phyloP scores from a whole-genome alignment of 2,888 invertebrate species.

The Geophilus truncorum region DNA sequence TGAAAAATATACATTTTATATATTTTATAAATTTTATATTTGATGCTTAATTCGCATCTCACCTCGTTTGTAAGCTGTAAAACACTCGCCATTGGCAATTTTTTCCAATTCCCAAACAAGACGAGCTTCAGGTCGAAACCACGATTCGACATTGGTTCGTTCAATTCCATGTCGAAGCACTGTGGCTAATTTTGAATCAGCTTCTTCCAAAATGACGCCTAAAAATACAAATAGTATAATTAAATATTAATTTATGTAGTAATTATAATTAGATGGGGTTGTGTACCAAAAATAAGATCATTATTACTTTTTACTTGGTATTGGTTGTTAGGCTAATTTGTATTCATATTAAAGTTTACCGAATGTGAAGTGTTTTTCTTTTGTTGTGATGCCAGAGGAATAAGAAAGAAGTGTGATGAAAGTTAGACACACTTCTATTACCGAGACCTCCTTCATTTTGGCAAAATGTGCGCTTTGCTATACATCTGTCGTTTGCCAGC shows the following conservation, averaged over 20 bases:
- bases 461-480: neutral
- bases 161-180: constrained; percentile 46
- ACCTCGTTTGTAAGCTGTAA: constrained; percentile 48
- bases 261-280: no score
- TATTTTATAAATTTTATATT: neutral
- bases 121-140: constrained; percentile 43
- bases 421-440: neutral
- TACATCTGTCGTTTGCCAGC: neutral
- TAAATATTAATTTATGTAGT: no score
- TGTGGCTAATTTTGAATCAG: constrained; percentile 41
- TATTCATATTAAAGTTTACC: no score
- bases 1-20: neutral
- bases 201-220: neutral
- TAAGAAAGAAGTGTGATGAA: neutral
- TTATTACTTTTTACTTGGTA: no score
- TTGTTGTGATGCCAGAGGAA: neutral
- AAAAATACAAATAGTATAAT: neutral
- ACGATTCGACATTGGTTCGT: constrained; percentile 40
- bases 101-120: constrained; percentile 44
- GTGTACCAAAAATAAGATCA: no score
- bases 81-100: constrained; percentile 44
- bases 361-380: neutral
- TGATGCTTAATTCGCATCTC: constrained; percentile 29
- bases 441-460: neutral
- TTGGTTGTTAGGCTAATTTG: no score